Evolutionary conservation across 2,113 vertebrate genomes (phyloP).

Genomic region (Mormyrus iriodes): DNA sequence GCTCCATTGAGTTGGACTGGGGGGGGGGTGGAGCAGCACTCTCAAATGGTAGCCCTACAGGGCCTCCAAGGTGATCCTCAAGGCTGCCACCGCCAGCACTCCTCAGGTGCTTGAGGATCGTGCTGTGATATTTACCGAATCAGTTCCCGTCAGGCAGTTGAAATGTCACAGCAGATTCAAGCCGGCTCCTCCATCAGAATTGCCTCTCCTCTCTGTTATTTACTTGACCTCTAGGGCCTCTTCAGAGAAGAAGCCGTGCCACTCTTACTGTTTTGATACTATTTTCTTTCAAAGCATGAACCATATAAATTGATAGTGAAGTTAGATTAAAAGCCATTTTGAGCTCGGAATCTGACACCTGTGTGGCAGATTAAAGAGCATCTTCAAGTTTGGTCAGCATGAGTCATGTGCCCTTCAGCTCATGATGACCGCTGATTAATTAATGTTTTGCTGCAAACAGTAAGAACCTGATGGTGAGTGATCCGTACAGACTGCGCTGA

Average conservation of each 20-base stretch:
- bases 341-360: background rate
- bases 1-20: slow-evolving; percentile 62
- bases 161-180: slow-evolving; percentile 10
- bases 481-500: slow-evolving; percentile 44
- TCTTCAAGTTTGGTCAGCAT: background rate
- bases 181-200: background rate
- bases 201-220: background rate
- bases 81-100: background rate
- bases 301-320: background rate
- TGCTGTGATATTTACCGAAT: background rate
- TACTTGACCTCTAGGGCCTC: background rate
- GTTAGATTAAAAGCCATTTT: background rate
- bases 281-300: background rate
- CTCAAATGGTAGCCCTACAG: slow-evolving; percentile 65
- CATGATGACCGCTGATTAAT: background rate
- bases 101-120: background rate
- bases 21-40: slow-evolving; percentile 44
- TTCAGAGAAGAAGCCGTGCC: background rate
- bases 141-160: background rate
- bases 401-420: background rate
- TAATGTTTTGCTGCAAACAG: background rate
- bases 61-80: slow-evolving; percentile 59
- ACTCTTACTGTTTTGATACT: background rate
- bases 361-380: background rate
- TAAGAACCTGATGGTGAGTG: background rate